Conservation (phyloP, 2,113 vertebrate genomes). For the Paralichthys olivaceus region DNA sequence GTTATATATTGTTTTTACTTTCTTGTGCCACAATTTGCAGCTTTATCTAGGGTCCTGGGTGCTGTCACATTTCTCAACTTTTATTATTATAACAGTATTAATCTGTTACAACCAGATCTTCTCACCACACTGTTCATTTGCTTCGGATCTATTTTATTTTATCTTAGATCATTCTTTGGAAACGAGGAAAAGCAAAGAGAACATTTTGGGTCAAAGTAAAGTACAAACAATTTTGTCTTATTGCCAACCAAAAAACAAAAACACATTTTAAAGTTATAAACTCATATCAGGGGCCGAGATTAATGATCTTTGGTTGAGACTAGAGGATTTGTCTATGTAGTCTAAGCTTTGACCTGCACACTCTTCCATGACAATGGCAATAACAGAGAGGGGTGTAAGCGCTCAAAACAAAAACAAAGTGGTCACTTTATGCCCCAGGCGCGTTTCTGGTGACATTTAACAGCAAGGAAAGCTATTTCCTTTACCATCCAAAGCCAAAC, state of each 20-base stretch:
- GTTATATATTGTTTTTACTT: background rate
- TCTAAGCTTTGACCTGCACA: background rate
- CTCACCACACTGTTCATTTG: conserved; percentile 10
- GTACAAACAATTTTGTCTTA: conserved; percentile 8
- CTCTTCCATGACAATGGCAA: conserved; percentile 32
- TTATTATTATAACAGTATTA: background rate
- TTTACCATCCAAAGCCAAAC: conserved; percentile 86
- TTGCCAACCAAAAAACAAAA: background rate
- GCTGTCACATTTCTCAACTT: background rate
- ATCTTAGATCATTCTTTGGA: background rate
- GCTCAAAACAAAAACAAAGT: conserved; percentile 80
- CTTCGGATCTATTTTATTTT: background rate
- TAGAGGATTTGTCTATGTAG: conserved; percentile 1
- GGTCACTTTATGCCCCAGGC: conserved; percentile 83
- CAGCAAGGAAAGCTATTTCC: conserved; percentile 92
- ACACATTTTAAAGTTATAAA: background rate
- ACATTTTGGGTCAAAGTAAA: conserved; percentile 17
- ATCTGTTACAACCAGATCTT: background rate
- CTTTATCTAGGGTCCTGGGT: background rate
- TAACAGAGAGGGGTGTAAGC: conserved; percentile 62
- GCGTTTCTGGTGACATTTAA: conserved; percentile 87
- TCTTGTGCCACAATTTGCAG: background rate
- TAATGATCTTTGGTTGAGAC: background rate
- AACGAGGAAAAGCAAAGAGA: background rate
- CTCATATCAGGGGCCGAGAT: background rate